phyloP scores from a whole-genome alignment of 2,888 invertebrate species.

The Oxyteleia sp. region DNA sequence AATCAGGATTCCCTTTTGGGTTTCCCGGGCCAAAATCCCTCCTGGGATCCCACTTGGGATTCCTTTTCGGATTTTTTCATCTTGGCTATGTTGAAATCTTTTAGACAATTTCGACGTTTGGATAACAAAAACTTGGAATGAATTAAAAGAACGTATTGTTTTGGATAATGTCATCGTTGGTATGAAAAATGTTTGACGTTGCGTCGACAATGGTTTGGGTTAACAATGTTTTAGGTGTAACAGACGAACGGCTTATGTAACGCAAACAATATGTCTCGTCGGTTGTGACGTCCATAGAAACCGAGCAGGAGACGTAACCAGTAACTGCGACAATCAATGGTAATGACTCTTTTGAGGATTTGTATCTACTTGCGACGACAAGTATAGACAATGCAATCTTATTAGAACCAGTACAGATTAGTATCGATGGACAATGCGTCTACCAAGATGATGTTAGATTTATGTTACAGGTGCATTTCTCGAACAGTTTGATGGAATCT shows the following conservation, averaged over 20 bases:
- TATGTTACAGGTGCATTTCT: neutral
- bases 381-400: constrained; percentile 29
- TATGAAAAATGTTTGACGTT: too few relatives aligned
- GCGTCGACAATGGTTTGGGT: neutral
- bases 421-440: neutral
- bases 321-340: constrained; percentile 42
- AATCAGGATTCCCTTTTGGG: too few relatives aligned
- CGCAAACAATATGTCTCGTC: constrained; percentile 13
- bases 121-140: too few relatives aligned
- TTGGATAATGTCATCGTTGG: too few relatives aligned
- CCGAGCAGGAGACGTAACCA: constrained; percentile 42
- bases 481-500: too few relatives aligned
- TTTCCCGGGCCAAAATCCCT: too few relatives aligned
- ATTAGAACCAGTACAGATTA: constrained; percentile 37
- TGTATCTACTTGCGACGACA: constrained; percentile 13
- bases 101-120: too few relatives aligned
- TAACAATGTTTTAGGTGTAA: constrained; percentile 14
- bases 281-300: constrained; percentile 8
- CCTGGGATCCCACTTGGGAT: too few relatives aligned
- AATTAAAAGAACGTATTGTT: too few relatives aligned
- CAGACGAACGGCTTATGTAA: neutral
- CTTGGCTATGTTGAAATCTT: too few relatives aligned
- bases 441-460: neutral
- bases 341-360: constrained; percentile 47
- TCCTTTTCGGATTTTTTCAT: too few relatives aligned